Evolutionary conservation across 2,113 vertebrate genomes (phyloP), one percentile per base, ranked within the genome.

Genomic region (Riparia riparia): DNA sequence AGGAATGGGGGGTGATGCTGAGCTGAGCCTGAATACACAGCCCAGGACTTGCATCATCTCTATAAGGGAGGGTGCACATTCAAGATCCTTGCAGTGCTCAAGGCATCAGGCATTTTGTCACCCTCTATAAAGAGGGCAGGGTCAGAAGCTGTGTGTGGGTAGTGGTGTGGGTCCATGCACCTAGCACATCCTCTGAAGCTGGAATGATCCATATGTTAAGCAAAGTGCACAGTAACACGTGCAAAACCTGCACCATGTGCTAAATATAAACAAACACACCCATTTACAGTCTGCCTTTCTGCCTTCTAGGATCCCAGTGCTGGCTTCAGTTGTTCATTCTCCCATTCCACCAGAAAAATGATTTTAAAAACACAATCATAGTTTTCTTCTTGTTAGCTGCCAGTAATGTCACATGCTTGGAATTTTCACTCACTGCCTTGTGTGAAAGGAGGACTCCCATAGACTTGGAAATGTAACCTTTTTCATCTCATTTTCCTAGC

Each of bases 1-100:
- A 84, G 45, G 19, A 19, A 22, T 24, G 9, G 2, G 7, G 7
- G 0, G 0, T 70, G 31, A 25, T 77, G 44, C 25, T 6, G 0
- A 45, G 10, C 21, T 41, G 41, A 81, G 29, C 17, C 32, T 1
- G 4, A 5, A 34, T 1, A 3, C 8, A 19, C 5, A 63, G 53
- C 20, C 44, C 44, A 51, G 80, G 14, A 68, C 19, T 4, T 17
- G n/a, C 32, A 37, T 14, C 44, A 18, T 4, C 34, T 50, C 39
- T 26, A 6, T 28, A 53, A 65, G 0, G 1, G 9, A 53, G 7
- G 7, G 14, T 41, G 19, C 15, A 24, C 44, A 10, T 28, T 73
- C 17, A 24, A 50, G 7, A 76, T 5, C 41, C 41, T 41, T 54
- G 18, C 19, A 41, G 22, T 16, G 19, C 14, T 56, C 0, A 0